Evolutionary conservation across 2,797 vertebrate species (phyloP).

Genomic region (Enteromius unitaeniatus): DNA sequence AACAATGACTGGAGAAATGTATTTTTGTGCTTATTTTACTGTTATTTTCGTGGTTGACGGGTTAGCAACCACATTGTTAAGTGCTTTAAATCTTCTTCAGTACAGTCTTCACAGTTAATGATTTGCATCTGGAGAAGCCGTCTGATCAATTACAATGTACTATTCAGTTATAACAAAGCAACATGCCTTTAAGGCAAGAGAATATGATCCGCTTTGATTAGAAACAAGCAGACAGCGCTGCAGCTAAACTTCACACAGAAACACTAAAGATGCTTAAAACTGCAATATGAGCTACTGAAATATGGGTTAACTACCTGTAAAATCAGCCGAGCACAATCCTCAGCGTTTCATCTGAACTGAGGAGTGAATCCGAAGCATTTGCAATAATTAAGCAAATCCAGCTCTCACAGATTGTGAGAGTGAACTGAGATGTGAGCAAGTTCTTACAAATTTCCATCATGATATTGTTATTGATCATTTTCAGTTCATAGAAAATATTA

Average conservation of each 20-base stretch:
- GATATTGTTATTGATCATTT: not conserved
- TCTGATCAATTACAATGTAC: not conserved
- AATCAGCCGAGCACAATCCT: not conserved
- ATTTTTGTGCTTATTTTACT: not conserved
- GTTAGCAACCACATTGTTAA: not conserved
- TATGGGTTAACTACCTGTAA: not conserved
- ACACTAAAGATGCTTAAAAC: not conserved
- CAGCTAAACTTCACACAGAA: not conserved
- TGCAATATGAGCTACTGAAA: not conserved
- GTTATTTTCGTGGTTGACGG: too few relatives aligned
- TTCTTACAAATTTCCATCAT: not conserved
- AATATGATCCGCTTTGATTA: conserved; percentile 10
- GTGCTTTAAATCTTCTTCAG: not conserved
- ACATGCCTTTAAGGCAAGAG: not conserved
- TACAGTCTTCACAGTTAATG: not conserved
- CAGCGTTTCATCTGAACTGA: not conserved
- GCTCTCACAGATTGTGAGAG: not conserved
- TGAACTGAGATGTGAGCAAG: not conserved
- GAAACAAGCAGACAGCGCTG: not conserved
- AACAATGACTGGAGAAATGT: too few relatives aligned
- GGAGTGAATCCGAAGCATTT: not conserved
- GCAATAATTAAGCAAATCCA: conserved; percentile 5
- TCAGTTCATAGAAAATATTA: conserved; percentile 3
- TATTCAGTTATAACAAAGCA: not conserved
- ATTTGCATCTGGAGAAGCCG: not conserved